phyloP scores from a whole-genome alignment of 2,113 vertebrate species.

The Diglossa brunneiventris region DNA sequence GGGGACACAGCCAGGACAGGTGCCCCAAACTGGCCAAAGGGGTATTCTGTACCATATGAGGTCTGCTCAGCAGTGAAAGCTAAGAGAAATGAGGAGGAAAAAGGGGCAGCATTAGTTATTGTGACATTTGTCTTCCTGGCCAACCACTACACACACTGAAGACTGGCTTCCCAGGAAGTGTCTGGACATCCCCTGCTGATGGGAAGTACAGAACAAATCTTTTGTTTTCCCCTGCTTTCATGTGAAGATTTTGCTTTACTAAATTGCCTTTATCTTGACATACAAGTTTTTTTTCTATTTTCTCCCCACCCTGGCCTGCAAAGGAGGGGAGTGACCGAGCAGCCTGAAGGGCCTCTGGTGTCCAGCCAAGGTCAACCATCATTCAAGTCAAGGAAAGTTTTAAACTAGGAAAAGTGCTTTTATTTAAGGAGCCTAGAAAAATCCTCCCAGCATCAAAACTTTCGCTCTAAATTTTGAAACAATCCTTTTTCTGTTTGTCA shows the following conservation, averaged over 20 bases:
- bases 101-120: background rate
- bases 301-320: background rate
- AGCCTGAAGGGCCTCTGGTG: background rate
- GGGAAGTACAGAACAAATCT: background rate
- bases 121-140: background rate
- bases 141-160: background rate
- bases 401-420: background rate
- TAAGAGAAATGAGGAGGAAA: background rate
- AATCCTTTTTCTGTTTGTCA: background rate
- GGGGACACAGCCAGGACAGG: background rate
- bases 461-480: background rate
- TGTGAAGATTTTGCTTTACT: background rate
- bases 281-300: background rate
- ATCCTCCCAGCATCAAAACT: background rate
- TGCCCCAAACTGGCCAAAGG: background rate
- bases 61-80: background rate
- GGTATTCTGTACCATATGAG: background rate
- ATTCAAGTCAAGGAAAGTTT: background rate
- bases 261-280: background rate
- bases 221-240: background rate
- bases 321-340: background rate
- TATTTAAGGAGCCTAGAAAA: background rate
- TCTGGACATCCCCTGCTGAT: background rate
- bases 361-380: background rate
- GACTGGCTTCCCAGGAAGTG: background rate